Conservation (phyloP, 2,113 vertebrate genomes). For the Odobenus rosmarus region DNA sequence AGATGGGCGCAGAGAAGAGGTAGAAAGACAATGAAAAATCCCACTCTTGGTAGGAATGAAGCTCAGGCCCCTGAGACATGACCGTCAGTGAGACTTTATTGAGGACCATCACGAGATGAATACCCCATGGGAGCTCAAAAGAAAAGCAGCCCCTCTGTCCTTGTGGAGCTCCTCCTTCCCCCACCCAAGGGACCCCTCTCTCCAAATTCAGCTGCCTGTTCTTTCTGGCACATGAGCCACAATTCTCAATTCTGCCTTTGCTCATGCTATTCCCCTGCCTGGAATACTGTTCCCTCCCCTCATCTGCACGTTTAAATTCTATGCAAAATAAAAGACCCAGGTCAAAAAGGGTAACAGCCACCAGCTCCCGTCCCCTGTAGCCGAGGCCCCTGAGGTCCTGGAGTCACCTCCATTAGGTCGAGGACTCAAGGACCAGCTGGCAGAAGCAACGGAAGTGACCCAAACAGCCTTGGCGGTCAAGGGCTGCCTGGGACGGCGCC, state of each 20-base stretch:
- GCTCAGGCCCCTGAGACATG: background rate
- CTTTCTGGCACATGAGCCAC: background rate
- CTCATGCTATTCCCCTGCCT: background rate
- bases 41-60: background rate
- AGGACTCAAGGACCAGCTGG: background rate
- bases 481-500: accelerated
- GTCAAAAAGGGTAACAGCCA: no score
- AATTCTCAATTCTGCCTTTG: background rate
- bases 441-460: background rate
- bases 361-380: background rate
- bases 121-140: background rate
- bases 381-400: background rate
- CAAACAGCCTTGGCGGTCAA: accelerated
- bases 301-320: background rate
- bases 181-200: accelerated
- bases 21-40: accelerated
- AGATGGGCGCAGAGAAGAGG: background rate
- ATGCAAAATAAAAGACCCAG: background rate
- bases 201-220: background rate
- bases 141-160: background rate
- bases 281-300: background rate
- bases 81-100: accelerated
- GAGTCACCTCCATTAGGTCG: background rate
- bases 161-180: no score
- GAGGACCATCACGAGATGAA: background rate